phyloP scores from a whole-genome alignment of 2,888 invertebrate species.

The Mesorhabditis sp. region DNA sequence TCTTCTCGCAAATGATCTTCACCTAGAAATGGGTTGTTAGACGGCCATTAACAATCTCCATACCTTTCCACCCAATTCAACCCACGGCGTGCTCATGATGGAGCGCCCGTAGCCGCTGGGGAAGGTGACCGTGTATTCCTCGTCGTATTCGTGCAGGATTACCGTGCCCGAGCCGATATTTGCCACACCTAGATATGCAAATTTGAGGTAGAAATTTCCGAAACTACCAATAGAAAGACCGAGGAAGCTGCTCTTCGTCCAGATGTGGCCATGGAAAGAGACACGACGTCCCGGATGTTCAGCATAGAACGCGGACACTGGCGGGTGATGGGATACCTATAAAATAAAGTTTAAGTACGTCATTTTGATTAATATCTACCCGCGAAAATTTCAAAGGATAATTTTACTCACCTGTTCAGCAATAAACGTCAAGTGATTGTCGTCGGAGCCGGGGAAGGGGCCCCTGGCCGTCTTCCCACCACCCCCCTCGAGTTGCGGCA shows the following conservation, averaged over 20 bases:
- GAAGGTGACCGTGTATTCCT: slow-evolving; percentile 91
- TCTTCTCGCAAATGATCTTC: slow-evolving; percentile 79
- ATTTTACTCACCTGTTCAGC: slow-evolving; percentile 74
- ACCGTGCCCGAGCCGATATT: slow-evolving; percentile 92
- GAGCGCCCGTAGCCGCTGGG: slow-evolving; percentile 96
- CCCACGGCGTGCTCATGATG: slow-evolving; percentile 95
- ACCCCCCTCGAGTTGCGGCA: slow-evolving; percentile 24
- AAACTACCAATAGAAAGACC: slow-evolving; percentile 72
- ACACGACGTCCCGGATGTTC: slow-evolving; percentile 87
- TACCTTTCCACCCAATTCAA: slow-evolving; percentile 91
- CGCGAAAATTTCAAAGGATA: slow-evolving; percentile 1
- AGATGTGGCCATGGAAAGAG: slow-evolving; percentile 88
- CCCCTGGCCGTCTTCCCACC: slow-evolving; percentile 20
- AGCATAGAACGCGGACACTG: slow-evolving; percentile 97
- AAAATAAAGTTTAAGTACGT: not conserved
- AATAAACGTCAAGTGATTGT: slow-evolving; percentile 83
- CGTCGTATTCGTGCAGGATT: slow-evolving; percentile 77
- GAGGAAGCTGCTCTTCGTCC: slow-evolving; percentile 98
- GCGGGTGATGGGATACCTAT: slow-evolving; percentile 93
- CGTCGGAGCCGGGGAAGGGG: slow-evolving; percentile 84
- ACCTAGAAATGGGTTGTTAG: slow-evolving; percentile 63
- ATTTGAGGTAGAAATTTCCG: not conserved
- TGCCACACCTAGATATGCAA: slow-evolving; percentile 69
- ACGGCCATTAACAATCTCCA: not conserved
- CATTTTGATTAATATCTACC: not conserved